Evolutionary conservation across 2,113 vertebrate genomes (phyloP).

Genomic region (Psettodes erumei): DNA sequence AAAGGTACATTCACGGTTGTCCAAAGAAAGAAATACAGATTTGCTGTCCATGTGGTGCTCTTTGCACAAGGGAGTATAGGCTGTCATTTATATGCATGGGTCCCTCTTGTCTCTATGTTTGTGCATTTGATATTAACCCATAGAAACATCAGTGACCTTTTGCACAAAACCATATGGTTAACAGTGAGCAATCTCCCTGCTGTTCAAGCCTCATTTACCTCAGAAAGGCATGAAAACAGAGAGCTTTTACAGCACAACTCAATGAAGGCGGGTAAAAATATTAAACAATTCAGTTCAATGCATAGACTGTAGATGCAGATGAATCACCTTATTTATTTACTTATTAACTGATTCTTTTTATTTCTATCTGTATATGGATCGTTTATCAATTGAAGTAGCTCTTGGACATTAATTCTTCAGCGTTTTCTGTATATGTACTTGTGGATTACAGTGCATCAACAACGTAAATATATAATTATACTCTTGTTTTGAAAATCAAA

Average conservation of each 20-base stretch:
- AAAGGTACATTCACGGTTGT: neutral
- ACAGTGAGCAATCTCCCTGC: slow-evolving; percentile 77
- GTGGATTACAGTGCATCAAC: slow-evolving; percentile 21
- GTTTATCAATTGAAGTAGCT: slow-evolving; percentile 10
- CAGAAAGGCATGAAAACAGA: slow-evolving; percentile 56
- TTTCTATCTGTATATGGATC: neutral
- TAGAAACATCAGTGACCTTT: slow-evolving; percentile 71
- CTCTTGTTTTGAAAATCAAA: slow-evolving; percentile 47
- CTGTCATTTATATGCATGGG: slow-evolving; percentile 76
- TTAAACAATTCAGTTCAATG: slow-evolving; percentile 1
- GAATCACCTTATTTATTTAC: neutral
- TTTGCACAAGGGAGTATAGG: slow-evolving; percentile 53
- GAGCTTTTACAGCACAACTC: slow-evolving; percentile 43
- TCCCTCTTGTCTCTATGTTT: slow-evolving; percentile 71
- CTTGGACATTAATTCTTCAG: neutral
- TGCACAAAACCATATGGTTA: slow-evolving; percentile 76
- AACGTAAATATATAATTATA: slow-evolving; percentile 49
- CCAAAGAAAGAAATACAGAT: slow-evolving; percentile 27
- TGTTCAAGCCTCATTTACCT: slow-evolving; percentile 84
- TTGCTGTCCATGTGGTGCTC: slow-evolving; percentile 29
- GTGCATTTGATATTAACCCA: slow-evolving; percentile 80
- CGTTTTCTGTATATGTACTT: neutral
- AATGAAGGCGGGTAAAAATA: slow-evolving; percentile 33
- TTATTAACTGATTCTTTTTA: neutral
- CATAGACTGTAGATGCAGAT: neutral